These are phyloP conservation scores for Spongia lamella DNA, from an alignment of 37 sponge, comb jelly and placozoan species.

Conservation along the genomic window DNA sequence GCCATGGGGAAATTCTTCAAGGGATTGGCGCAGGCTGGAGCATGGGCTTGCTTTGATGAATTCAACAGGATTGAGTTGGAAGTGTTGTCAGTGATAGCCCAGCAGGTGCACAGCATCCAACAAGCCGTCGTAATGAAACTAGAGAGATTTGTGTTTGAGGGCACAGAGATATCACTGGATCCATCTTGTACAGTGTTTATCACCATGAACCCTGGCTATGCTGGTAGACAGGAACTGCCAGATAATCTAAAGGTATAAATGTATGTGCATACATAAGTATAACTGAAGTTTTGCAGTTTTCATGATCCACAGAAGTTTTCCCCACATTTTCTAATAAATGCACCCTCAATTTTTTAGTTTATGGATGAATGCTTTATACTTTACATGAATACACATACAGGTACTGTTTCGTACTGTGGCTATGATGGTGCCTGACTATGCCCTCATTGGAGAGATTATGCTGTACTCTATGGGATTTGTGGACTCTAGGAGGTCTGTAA, in stretches of 20 bases:
- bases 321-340: background rate
- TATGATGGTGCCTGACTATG: constrained; percentile 99
- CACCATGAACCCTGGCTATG: constrained; percentile 99
- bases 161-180: constrained; percentile 90
- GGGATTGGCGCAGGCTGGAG: constrained; percentile 98
- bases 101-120: constrained; percentile 93
- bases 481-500: constrained; percentile 71
- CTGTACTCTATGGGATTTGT: constrained; percentile 99
- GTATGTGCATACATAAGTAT: constrained; percentile 1
- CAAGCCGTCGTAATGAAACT: constrained; percentile 74
- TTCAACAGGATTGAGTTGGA: constrained; percentile 98
- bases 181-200: constrained; percentile 95
- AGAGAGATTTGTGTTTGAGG: constrained; percentile 89
- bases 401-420: constrained; percentile 95
- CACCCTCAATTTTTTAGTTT: background rate
- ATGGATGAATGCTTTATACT: background rate
- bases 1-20: constrained; percentile 99
- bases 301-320: background rate
- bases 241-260: constrained; percentile 92
- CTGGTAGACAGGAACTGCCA: constrained; percentile 95
- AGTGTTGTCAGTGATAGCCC: constrained; percentile 96
- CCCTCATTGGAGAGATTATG: constrained; percentile 97
- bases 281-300: background rate
- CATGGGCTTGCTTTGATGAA: constrained; percentile 99
- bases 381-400: constrained; percentile 12